These are phyloP conservation scores for Diplazon laetatorius DNA, from an alignment of 2,888 invertebrate species.

Conservation along the genomic window DNA sequence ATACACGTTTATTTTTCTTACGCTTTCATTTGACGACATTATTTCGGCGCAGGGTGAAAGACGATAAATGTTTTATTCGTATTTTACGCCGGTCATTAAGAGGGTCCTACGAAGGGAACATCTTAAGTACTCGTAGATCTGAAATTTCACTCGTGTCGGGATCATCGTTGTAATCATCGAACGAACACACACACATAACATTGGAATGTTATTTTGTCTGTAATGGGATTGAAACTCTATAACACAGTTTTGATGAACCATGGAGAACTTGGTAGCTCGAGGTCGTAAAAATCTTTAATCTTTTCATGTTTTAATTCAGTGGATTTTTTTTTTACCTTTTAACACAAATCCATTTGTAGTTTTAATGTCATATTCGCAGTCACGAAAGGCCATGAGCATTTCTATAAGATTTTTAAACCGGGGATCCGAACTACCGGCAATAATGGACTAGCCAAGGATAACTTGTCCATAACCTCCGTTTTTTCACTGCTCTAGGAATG, in stretches of 20 bases:
- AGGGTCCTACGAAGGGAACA: neutral
- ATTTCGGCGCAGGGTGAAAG: neutral
- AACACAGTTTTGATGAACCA: neutral
- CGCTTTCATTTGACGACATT: neutral
- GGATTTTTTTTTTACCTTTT: neutral
- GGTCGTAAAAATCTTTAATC: too few species aligned
- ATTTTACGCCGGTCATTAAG: neutral
- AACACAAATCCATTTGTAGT: neutral
- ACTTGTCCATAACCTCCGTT: constrained; percentile 9
- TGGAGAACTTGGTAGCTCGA: neutral
- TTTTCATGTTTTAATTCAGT: neutral
- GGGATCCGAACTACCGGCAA: constrained; percentile 33
- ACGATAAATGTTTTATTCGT: neutral
- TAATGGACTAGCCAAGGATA: constrained; percentile 29
- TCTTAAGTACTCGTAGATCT: neutral
- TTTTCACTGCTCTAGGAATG: constrained; percentile 43
- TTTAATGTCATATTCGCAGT: neutral
- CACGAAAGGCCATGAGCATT: constrained; percentile 24
- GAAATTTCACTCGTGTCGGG: neutral
- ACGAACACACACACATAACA: too few species aligned
- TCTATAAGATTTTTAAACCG: constrained; percentile 14
- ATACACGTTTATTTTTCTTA: neutral
- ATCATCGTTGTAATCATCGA: neutral
- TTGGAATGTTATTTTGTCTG: neutral
- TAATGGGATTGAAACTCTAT: neutral